A percentile compares a stretch with the other conserved stretches of the same genome.
Conservation (phyloP, 2,113 vertebrate species). For the Phalacrocorax brasilianus region DNA sequence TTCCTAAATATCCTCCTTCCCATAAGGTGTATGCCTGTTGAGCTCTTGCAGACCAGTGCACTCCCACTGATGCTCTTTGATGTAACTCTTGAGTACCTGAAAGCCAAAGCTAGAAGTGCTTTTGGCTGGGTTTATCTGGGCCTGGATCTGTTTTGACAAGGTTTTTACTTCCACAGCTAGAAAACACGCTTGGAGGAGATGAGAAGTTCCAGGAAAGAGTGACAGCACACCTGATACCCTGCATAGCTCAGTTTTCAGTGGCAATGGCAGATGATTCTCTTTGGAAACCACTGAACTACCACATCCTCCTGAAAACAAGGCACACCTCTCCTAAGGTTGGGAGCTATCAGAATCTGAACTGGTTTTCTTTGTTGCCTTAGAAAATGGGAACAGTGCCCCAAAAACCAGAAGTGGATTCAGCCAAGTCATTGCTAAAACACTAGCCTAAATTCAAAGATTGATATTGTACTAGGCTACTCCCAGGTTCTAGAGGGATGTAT, state of each 20-base stretch:
- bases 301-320: constrained; percentile 90
- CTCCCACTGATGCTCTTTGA: background rate
- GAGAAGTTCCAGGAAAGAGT: constrained; percentile 82
- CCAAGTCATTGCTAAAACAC: background rate
- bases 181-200: constrained; percentile 87
- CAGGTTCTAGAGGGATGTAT: background rate
- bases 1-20: background rate
- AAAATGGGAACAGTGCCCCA: background rate
- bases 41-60: background rate
- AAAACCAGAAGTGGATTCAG: background rate
- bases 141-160: background rate
- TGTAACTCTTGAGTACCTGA: background rate
- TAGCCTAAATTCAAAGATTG: background rate
- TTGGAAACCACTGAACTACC: constrained; percentile 95
- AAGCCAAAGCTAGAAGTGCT: background rate
- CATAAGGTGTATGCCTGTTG: background rate
- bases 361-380: background rate
- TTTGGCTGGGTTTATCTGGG: background rate
- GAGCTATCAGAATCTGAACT: background rate
- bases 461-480: background rate
- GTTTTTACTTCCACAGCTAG: constrained; percentile 77
- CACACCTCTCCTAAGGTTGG: constrained; percentile 85
- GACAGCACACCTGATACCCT: constrained; percentile 83
- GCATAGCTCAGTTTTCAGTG: constrained; percentile 89
- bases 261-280: constrained; percentile 89